Conservation (phyloP, 2,113 vertebrate species). For the Cheirogaleus medius region DNA sequence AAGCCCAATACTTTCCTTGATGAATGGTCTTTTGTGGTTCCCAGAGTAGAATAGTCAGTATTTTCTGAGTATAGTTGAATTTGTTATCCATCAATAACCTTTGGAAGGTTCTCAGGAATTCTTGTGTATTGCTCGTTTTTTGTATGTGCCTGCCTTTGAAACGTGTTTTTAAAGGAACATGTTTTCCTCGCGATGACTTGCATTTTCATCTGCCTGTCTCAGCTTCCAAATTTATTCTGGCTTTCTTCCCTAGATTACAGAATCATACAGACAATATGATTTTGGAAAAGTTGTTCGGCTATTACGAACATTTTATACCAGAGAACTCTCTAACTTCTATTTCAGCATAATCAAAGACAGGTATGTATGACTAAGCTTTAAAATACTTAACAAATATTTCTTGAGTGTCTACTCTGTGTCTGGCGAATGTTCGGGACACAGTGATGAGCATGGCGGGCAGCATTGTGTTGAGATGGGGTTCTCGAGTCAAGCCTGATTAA, state of each 20-base stretch:
- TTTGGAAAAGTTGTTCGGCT: constrained; percentile 92
- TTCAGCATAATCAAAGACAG: constrained; percentile 97
- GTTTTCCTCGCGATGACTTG: neutral
- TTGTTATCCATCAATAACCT: neutral
- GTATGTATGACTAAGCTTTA: constrained; percentile 76
- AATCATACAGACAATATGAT: constrained; percentile 94
- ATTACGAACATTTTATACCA: constrained; percentile 91
- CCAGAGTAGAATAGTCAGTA: neutral
- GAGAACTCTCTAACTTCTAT: constrained; percentile 95
- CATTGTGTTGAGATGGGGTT: neutral
- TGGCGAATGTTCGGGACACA: no score
- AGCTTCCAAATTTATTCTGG: neutral
- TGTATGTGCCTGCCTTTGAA: neutral
- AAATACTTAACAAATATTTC: rapidly evolving
- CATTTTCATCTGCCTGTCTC: rapidly evolving
- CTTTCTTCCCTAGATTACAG: constrained; percentile 87
- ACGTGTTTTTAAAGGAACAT: neutral
- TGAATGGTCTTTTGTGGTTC: neutral
- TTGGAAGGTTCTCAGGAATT: neutral
- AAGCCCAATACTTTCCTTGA: neutral
- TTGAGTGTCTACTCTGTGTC: rapidly evolving
- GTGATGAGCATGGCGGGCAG: rapidly evolving
- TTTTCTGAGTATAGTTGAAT: neutral
- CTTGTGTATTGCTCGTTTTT: neutral
- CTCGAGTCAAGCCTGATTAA: no score